phyloP scores from a whole-genome alignment of 2,797 vertebrate species.

The Dicrostonyx torquatus region DNA sequence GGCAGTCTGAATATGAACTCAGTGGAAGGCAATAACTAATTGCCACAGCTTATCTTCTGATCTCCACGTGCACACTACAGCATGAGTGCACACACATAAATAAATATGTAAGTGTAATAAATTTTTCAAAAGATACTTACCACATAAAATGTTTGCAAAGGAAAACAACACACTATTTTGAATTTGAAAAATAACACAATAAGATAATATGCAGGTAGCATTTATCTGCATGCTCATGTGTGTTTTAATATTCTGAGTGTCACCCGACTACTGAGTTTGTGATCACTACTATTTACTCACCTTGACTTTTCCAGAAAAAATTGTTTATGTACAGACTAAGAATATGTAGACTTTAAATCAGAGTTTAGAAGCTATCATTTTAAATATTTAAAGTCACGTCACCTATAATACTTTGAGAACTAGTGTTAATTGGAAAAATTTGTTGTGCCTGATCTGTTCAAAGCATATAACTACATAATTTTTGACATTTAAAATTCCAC shows the following conservation, averaged over 20 bases:
- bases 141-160: not conserved
- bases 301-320: not conserved
- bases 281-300: not conserved
- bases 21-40: not conserved
- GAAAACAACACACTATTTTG: not conserved
- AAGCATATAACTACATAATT: not conserved
- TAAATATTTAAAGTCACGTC: not conserved
- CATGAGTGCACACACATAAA: not conserved
- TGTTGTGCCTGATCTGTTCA: not conserved
- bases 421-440: not conserved
- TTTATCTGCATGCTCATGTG: not conserved
- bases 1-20: not conserved
- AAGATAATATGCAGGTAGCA: not conserved
- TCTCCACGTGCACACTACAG: not conserved
- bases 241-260: not conserved
- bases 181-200: not conserved
- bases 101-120: not conserved
- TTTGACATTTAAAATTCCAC: not conserved
- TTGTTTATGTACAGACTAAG: not conserved
- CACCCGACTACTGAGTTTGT: not conserved
- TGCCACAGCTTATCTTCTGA: not conserved
- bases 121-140: not conserved
- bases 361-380: not conserved
- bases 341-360: not conserved
- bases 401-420: slow-evolving; percentile 1